Evolutionary conservation across 2,113 vertebrate species (phyloP).

Genomic region (Odobenus rosmarus): DNA sequence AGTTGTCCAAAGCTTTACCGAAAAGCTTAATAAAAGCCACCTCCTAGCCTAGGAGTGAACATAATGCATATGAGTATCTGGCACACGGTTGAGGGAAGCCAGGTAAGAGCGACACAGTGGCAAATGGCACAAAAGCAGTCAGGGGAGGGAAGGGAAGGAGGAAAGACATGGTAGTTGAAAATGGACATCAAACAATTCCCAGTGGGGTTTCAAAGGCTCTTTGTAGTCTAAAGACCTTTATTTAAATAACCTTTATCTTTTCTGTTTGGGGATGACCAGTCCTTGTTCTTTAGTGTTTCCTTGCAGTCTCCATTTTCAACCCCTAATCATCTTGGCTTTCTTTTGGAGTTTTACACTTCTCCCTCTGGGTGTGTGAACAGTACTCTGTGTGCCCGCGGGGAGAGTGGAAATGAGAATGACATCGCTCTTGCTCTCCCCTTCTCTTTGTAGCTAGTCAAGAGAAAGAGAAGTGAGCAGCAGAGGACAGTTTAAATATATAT

Average conservation of each 20-base stretch:
- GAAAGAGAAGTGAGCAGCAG: background rate
- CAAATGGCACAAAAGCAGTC: background rate
- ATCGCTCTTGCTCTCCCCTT: background rate
- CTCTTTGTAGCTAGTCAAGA: background rate
- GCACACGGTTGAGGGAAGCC: background rate
- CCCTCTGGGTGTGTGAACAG: background rate
- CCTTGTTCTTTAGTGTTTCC: conserved; percentile 29
- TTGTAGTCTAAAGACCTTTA: conserved; percentile 22
- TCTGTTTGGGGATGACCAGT: background rate
- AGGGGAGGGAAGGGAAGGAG: background rate
- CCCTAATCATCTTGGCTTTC: background rate
- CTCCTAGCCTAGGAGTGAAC: background rate
- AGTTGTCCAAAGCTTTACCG: background rate
- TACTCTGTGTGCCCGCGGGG: background rate
- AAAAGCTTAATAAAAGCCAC: background rate
- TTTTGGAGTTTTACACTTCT: background rate
- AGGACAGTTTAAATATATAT: background rate
- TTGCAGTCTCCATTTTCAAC: background rate
- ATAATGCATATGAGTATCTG: background rate
- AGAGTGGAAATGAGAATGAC: background rate
- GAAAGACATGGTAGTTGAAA: background rate
- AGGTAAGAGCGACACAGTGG: background rate
- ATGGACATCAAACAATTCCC: background rate
- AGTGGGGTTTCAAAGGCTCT: background rate
- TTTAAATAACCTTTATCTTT: background rate